Base-by-base conservation (phyloP, 2,888 invertebrate genomes). In the Archips xylosteana region DNA sequence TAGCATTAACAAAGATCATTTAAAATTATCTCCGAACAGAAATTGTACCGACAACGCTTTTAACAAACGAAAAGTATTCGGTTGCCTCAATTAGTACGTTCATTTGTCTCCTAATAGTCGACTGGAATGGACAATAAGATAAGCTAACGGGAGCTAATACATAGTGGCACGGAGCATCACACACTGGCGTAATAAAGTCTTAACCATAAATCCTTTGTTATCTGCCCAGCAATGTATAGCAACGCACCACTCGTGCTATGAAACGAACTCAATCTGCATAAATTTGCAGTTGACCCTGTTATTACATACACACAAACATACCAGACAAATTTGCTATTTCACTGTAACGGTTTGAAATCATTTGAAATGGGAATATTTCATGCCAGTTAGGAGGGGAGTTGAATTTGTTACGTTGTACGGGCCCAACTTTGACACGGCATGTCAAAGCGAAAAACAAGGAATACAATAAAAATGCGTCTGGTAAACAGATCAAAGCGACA, bases 221-320 rank as follows among this genome's bases (percentile, higher is more conserved):
- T 89, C 89, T 75, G 78, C 81, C 82, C 82, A 81, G 85, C 82
- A 82, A 85, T 83, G 85, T 87, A 84, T 80, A 78, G 79, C 79
- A 80, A 87, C 88, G 87, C 88, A 88, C 83, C 83, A 84, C 80
- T 81, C 81, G 76, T 79, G 85, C 86, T 82, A 86, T 85, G 87
- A 86, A 88, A 88, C 86, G 85, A 89, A 89, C 83, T 83, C 88
- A 89, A 90, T 90, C 89, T 90, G 88, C 90, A 90, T 90, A 90
- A 88, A 90, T 90, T 90, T 90, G 89, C 87, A 90, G 88, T 89
- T 89, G 88, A 89, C 89, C 87, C 87, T 88, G 86, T 88, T 88
- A 87, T 86, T 84, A 87, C 79, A 80, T 82, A 84, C 72, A 79
- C 79, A 81, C 83, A 82, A 84, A 82, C 84, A 77, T 82, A 80